Conservation (phyloP, 2,888 invertebrate genomes). For the Pseudanteris insignis region DNA sequence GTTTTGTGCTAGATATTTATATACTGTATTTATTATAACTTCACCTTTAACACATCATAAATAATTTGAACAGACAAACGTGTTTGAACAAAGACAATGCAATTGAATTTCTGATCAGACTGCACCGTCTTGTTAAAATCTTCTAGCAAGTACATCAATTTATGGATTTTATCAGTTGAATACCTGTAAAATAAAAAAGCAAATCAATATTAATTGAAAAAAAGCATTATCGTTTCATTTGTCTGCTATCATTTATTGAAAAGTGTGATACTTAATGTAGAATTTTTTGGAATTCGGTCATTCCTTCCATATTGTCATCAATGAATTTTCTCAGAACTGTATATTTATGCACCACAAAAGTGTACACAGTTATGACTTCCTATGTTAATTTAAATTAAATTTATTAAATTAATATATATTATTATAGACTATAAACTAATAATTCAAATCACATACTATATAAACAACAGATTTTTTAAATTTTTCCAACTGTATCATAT, state of each 20-base stretch:
- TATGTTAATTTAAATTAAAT: too few relatives aligned
- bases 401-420: too few relatives aligned
- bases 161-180: slow-evolving; percentile 74
- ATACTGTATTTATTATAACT: too few relatives aligned
- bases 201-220: too few relatives aligned
- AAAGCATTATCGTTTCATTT: too few relatives aligned
- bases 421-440: neutral
- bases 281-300: neutral
- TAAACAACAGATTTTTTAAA: slow-evolving; percentile 69
- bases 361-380: neutral
- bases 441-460: slow-evolving; percentile 39
- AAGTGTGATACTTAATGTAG: neutral
- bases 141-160: slow-evolving; percentile 72
- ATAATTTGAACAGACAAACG: slow-evolving; percentile 81
- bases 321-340: neutral
- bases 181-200: slow-evolving; percentile 57
- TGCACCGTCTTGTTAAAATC: slow-evolving; percentile 65
- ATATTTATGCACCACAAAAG: neutral
- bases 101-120: slow-evolving; percentile 69
- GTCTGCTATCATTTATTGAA: too few relatives aligned
- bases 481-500: slow-evolving; percentile 73
- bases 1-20: too few relatives aligned
- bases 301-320: neutral
- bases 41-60: slow-evolving; percentile 72
- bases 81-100: slow-evolving; percentile 77